Evolutionary conservation across 2,888 invertebrate genomes (phyloP).

Genomic region (Vandiemenella viatica): DNA sequence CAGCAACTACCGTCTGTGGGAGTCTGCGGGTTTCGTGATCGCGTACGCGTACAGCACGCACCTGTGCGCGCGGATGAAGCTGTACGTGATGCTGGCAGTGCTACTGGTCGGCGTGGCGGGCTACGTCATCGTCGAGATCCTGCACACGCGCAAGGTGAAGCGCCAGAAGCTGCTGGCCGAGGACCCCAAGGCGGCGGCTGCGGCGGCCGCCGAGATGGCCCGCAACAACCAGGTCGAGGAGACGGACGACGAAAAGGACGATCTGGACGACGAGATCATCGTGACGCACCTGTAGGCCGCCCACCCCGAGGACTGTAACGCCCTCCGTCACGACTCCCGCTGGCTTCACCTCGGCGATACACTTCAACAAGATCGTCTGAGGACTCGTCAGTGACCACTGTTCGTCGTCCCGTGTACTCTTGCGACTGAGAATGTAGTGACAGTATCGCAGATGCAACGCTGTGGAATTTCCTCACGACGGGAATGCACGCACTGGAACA

Average conservation of each 20-base stretch:
- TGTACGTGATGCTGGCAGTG: constrained; percentile 68
- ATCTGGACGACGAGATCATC: constrained; percentile 76
- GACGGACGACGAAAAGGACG: constrained; percentile 74
- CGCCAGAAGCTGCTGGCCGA: constrained; percentile 59
- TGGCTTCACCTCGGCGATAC: no score
- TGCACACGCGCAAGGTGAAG: constrained; percentile 67
- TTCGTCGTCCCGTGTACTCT: no score
- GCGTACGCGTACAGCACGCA: constrained; percentile 81
- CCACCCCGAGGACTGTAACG: no score
- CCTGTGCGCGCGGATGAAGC: constrained; percentile 70
- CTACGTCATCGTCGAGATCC: constrained; percentile 64
- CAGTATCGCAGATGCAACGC: no score
- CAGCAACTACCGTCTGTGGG: constrained; percentile 82
- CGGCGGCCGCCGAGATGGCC: constrained; percentile 47
- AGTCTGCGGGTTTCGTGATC: constrained; percentile 76
- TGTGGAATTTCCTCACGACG: no score
- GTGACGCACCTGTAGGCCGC: constrained; percentile 71
- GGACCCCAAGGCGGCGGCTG: constrained; percentile 42
- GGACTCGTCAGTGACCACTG: no score
- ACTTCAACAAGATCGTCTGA: no score
- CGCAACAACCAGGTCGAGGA: constrained; percentile 38
- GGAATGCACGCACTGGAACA: no score
- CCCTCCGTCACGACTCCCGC: no score
- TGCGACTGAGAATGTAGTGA: no score
- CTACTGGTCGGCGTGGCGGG: constrained; percentile 58